A percentile compares a stretch with the other conserved stretches of the same genome.
These are phyloP conservation scores for Pardalotus punctatus DNA, from an alignment of 2,113 vertebrate species.

Conservation along the genomic window DNA sequence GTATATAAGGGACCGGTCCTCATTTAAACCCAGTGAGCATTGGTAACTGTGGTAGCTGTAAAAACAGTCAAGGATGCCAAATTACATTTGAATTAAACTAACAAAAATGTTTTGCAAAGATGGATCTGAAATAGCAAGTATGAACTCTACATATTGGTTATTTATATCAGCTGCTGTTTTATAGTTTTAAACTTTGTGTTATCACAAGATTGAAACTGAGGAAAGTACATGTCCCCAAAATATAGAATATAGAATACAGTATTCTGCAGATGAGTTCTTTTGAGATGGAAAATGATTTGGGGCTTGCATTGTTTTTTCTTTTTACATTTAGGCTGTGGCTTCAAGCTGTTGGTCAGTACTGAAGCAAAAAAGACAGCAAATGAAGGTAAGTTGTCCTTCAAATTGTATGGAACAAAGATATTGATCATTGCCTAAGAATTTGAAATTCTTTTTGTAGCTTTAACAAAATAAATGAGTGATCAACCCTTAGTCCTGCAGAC, in stretches of 20 bases:
- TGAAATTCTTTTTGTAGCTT: background rate
- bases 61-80: background rate
- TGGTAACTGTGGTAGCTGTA: background rate
- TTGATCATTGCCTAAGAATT: background rate
- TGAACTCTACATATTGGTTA: background rate
- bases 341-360: conserved; percentile 97
- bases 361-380: conserved; percentile 92
- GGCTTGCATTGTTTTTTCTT: background rate
- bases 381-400: conserved; percentile 80
- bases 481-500: background rate
- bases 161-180: background rate
- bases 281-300: background rate
- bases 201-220: background rate
- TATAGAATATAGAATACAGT: background rate
- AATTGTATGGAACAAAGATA: background rate
- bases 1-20: background rate
- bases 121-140: background rate
- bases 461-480: background rate
- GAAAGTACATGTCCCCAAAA: background rate
- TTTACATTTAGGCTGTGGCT: conserved; percentile 84
- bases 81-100: background rate
- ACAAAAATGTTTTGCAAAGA: background rate
- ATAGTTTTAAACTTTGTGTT: background rate
- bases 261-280: background rate
- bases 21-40: background rate